A percentile compares a stretch with the other conserved stretches of the same genome.
Conservation (phyloP, 1,140 invertebrate species). For the Formica exsecta region DNA sequence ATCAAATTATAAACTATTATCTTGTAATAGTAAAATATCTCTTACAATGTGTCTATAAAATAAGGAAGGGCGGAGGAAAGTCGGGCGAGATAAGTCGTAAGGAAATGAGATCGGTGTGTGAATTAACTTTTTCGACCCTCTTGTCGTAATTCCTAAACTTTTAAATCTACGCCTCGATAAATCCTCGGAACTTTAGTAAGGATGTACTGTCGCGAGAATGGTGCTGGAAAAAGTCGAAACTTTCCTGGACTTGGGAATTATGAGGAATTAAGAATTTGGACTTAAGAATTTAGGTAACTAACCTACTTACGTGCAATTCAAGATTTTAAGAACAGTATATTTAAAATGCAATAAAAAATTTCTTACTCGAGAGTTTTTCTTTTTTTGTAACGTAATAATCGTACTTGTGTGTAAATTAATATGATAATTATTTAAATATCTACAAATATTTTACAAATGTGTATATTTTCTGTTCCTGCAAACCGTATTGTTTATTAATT, state of each 20-base stretch:
- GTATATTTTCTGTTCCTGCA: neutral
- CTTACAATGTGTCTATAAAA: constrained; percentile 33
- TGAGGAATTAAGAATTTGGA: constrained; percentile 61
- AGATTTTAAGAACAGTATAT: constrained; percentile 18
- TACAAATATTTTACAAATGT: neutral
- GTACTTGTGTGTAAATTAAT: neutral
- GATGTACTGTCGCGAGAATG: constrained; percentile 54
- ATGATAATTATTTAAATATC: neutral
- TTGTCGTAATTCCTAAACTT: constrained; percentile 64
- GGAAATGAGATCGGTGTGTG: constrained; percentile 63
- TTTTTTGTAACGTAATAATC: neutral
- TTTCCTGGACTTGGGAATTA: constrained; percentile 46
- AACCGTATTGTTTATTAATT: constrained; percentile 17
- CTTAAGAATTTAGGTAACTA: constrained; percentile 36
- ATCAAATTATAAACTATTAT: constrained; percentile 26
- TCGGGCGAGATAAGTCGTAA: constrained; percentile 49
- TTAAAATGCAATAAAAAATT: neutral
- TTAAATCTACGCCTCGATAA: constrained; percentile 61
- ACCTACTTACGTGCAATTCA: constrained; percentile 35
- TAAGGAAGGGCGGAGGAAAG: constrained; percentile 24
- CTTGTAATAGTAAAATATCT: constrained; percentile 5
- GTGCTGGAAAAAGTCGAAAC: constrained; percentile 62
- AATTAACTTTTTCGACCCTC: constrained; percentile 59
- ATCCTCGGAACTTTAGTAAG: constrained; percentile 50
- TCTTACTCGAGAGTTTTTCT: neutral